Base-by-base conservation (phyloP, 1,140 invertebrate species). In the Cyclina sinensis region DNA sequence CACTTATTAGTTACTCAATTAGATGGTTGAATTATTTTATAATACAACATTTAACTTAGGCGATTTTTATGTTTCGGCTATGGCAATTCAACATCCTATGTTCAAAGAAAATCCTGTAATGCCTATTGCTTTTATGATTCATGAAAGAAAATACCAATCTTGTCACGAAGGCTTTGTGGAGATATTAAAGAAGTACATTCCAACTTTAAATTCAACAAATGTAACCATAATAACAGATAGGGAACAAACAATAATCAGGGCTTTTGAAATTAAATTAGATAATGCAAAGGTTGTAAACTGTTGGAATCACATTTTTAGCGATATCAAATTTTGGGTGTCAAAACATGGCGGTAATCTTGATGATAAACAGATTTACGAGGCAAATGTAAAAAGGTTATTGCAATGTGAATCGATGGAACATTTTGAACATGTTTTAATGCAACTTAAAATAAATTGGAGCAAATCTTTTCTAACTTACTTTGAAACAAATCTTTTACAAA, bases 21-120 rank as follows among this genome's bases (percentile, higher is more conserved):
- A 83, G 62, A 83, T 68, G 81, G 62, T 43, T 83, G 70, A 48
- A 70, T 83, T 24, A 46, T 83, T 73, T 43, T 83, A 70, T 48
- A 62, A 83, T 59, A 81, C 78, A 59, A 81, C 54, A 24, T 81
- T 81, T 59, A 81, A 81, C 62, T 54, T 81, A 3, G 78, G 78
- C 27, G 78, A 81, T 39, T 81, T 81, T 81, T 81, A 81, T 37
- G 78, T 62, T 35, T 81, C 78, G 7, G 32, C 76, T 9, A 35
- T 81, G 9, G 78, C 78, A 35, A 59, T 81, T n/a, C 78, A 81
- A 70, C 81, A 83, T 48, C 81, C 57, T 4, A 68, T 83, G 35
- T 83, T 83, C 32, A 83, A 83, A 37, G 59, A 70, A 70, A 83
- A 24, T 43, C 81, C 81, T n/a, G 62, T 70, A 5, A 1, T 83